A percentile compares a stretch with the other conserved stretches of the same genome.
phyloP scores from a whole-genome alignment of 2,888 invertebrate species.

The Spatulosminthurus flaviceps region DNA sequence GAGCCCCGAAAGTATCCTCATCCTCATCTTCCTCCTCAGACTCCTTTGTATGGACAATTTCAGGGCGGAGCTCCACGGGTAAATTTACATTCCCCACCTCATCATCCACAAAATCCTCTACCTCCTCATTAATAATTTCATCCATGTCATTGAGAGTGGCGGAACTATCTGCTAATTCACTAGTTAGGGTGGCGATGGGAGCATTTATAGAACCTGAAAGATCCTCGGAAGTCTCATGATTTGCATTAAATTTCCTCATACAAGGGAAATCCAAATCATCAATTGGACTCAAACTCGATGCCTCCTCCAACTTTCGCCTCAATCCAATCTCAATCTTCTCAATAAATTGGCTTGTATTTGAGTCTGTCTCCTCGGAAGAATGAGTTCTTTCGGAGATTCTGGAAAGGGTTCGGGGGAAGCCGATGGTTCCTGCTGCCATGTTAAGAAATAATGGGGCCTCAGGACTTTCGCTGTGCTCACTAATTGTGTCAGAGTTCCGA shows the following conservation, averaged over 20 bases:
- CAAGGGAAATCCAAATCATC: constrained; percentile 43
- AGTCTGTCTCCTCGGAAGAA: constrained; percentile 51
- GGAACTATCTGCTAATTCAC: constrained; percentile 58
- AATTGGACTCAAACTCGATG: constrained; percentile 42
- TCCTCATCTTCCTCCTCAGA: constrained; percentile 46
- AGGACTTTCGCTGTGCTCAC: constrained; percentile 49
- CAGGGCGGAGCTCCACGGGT: constrained; percentile 45
- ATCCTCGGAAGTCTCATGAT: constrained; percentile 44
- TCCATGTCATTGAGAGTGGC: constrained; percentile 62
- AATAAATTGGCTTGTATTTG: constrained; percentile 54
- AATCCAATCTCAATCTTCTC: constrained; percentile 58
- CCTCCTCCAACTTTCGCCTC: constrained; percentile 50
- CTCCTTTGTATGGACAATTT: constrained; percentile 44
- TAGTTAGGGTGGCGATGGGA: constrained; percentile 59
- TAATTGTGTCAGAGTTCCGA: constrained; percentile 46
- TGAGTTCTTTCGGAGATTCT: constrained; percentile 58
- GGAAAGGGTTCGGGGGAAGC: constrained; percentile 51
- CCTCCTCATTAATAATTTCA: constrained; percentile 57
- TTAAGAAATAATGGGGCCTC: constrained; percentile 49
- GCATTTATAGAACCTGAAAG: constrained; percentile 48
- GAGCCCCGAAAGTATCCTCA: constrained; percentile 46
- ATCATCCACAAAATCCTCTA: constrained; percentile 47
- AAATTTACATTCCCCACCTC: constrained; percentile 40
- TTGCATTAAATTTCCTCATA: constrained; percentile 37
- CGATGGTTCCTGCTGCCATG: constrained; percentile 46